These are phyloP conservation scores for Lysandra bellargus DNA, from an alignment of 2,888 invertebrate genomes.

Conservation along the genomic window DNA sequence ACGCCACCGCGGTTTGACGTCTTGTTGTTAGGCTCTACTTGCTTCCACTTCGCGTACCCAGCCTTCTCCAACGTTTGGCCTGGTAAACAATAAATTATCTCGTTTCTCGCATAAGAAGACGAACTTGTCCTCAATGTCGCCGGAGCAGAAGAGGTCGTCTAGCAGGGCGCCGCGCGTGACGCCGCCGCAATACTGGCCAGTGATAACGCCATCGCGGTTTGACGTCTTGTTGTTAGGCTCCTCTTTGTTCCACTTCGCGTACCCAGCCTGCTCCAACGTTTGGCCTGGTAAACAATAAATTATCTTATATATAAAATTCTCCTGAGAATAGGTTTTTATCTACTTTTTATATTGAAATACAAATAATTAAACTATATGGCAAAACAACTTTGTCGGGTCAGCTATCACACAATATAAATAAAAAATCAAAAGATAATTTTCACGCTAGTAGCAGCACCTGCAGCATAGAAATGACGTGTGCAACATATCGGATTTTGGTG, in stretches of 20 bases:
- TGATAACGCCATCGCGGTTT: not conserved
- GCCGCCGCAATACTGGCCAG: not conserved
- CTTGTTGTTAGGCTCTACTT: not conserved
- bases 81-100: too few relatives aligned
- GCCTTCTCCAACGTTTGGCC: not conserved
- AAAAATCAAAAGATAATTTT: too few relatives aligned
- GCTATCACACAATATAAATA: too few relatives aligned
- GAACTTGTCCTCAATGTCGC: not conserved
- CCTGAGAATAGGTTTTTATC: too few relatives aligned
- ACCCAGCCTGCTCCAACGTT: not conserved
- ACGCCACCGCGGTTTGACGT: not conserved
- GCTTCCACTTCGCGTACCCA: not conserved
- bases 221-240: not conserved
- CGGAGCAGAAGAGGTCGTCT: not conserved
- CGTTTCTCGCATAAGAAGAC: constrained; percentile 1
- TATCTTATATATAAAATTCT: too few relatives aligned
- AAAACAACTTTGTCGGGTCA: too few relatives aligned
- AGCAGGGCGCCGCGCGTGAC: not conserved
- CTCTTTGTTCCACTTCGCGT: not conserved
- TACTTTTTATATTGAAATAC: too few relatives aligned
- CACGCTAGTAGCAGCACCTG: too few relatives aligned
- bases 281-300: not conserved
- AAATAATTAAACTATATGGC: too few relatives aligned
- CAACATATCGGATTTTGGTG: too few relatives aligned
- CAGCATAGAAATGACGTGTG: too few relatives aligned